Percentiles rank a stretch among this genome's conserved stretches.
These are phyloP conservation scores for Augochlorella aurata DNA, from an alignment of 2,888 invertebrate species.

Conservation along the genomic window DNA sequence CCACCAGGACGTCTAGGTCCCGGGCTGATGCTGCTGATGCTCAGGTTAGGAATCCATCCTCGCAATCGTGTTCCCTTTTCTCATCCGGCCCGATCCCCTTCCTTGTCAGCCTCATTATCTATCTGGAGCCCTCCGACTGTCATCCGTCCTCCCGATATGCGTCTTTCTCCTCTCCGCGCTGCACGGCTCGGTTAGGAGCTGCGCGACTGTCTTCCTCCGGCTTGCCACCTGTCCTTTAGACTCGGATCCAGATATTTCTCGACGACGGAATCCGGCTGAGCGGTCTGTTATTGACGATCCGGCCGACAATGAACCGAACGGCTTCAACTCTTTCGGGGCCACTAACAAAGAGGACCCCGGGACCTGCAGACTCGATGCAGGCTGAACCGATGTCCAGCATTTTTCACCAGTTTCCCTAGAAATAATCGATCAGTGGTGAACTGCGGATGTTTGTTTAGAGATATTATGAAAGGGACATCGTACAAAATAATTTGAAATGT, in stretches of 20 bases:
- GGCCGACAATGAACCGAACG: conserved; percentile 43
- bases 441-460: no score
- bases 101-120: conserved; percentile 67
- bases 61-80: conserved; percentile 61
- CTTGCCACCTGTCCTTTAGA: conserved; percentile 46
- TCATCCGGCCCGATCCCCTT: conserved; percentile 54
- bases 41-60: conserved; percentile 66
- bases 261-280: conserved; percentile 48
- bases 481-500: no score
- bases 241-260: conserved; percentile 49
- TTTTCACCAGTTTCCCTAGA: no score
- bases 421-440: no score
- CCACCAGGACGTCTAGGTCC: conserved; percentile 76
- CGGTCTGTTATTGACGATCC: conserved; percentile 50
- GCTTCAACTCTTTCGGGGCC: conserved; percentile 43
- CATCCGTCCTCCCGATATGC: conserved; percentile 64
- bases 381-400: no score
- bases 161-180: conserved; percentile 44
- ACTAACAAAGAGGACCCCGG: conserved; percentile 25
- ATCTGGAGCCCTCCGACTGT: conserved; percentile 59
- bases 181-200: conserved; percentile 9
- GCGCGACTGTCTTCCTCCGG: conserved; percentile 26
- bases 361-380: no score
- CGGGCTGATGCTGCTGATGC: conserved; percentile 59
- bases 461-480: no score